phyloP scores from a whole-genome alignment of 1,140 invertebrate species.

The Lanistes nyassanus region DNA sequence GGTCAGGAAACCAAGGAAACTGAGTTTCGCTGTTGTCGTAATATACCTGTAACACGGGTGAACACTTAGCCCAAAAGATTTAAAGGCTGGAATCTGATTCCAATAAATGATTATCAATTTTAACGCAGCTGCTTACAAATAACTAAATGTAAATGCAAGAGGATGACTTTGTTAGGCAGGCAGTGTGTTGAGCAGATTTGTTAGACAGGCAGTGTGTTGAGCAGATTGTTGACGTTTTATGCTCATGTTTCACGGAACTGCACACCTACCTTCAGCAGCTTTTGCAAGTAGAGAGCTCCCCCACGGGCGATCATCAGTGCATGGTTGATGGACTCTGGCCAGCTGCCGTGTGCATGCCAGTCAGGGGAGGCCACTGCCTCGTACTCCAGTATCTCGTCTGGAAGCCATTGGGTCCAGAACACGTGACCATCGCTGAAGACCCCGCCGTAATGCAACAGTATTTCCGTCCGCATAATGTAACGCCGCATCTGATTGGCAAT shows the following conservation, averaged over 20 bases:
- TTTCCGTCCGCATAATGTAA: conserved; percentile 33
- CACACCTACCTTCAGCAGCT: conserved; percentile 16
- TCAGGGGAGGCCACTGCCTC: conserved; percentile 38
- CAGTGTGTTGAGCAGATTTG: too few species aligned
- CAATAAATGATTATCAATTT: too few species aligned
- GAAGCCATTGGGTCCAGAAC: conserved; percentile 21
- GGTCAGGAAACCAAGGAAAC: conserved; percentile 35
- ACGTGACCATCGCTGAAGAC: conserved; percentile 34
- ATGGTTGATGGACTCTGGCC: conserved; percentile 43
- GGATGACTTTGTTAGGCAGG: not conserved
- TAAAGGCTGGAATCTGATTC: too few species aligned
- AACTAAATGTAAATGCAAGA: not conserved
- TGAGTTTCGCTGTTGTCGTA: conserved; percentile 21
- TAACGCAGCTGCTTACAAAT: not conserved
- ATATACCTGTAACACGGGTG: conserved; percentile 7
- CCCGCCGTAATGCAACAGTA: conserved; percentile 39
- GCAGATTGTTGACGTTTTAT: not conserved
- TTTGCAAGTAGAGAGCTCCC: conserved; percentile 35
- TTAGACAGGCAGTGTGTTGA: not conserved
- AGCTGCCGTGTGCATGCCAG: conserved; percentile 34
- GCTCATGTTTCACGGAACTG: not conserved
- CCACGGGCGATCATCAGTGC: conserved; percentile 30
- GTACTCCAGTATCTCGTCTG: conserved; percentile 26
- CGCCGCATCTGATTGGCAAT: conserved; percentile 31
- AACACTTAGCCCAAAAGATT: too few species aligned